Base-by-base conservation (phyloP, 2,797 vertebrate genomes). In the Peromyscus melanophrys region DNA sequence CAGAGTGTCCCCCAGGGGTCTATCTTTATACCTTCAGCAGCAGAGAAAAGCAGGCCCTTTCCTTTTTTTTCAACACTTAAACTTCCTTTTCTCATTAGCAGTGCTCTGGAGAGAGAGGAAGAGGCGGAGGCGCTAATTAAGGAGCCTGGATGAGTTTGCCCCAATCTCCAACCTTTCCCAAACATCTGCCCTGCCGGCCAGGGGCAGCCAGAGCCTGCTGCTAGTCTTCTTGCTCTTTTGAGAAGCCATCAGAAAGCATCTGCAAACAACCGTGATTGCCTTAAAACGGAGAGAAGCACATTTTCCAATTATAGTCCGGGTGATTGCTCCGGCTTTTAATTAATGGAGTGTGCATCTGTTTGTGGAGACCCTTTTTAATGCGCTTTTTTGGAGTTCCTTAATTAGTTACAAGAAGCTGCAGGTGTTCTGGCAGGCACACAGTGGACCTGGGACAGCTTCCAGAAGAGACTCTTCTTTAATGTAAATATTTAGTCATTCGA, bases 321-420 rank as follows among this genome's bases (percentile, higher is more conserved):
- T 83, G 71, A 57, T 96, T 93, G 43, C 90, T 97, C 92, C 1
- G 7, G 94, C 52, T 90, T 95, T 97, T 96, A 89, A 97, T 95
- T 98, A 98, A 96, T 96, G 92, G 90, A 81, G 43, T 63, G 91
- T 93, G n/a, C 85, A 88, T 98, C 98, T 98, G 65, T 49, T 94
- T 98, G 96, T 97, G n/a, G 94, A 98, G 90, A 77, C 52, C 97
- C 96, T 98, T 97, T 97, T 92, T 96, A 96, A 52, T 96, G 85
- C 96, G 96, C 96, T 98, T 98, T 89, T 96, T 97, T 97, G 43
- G 96, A 93, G 95, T 97, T 98, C 96, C 97, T 97, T 98, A 98
- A 98, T 98, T 98, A 98, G 97, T 96, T 97, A 96, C 96, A 97
- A 97, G 98, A 98, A 98, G 97, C 98, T 98, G 98, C 98, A 98